Percentiles rank a stretch among this genome's conserved stretches.
Evolutionary conservation across 2,797 vertebrate genomes (phyloP).

Genomic region (Merluccius polli): DNA sequence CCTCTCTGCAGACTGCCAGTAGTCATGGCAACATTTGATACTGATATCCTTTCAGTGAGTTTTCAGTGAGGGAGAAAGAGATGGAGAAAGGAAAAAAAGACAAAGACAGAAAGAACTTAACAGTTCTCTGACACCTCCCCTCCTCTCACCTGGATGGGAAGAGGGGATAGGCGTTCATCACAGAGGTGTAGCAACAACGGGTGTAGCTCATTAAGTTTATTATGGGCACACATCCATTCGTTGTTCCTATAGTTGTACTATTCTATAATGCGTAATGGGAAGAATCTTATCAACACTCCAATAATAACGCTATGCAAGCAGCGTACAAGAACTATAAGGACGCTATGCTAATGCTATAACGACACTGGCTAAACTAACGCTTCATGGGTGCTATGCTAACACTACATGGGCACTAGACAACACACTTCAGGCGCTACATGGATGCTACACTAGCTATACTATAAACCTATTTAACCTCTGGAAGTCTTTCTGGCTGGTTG

Average conservation of each 20-base stretch:
- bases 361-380: background rate
- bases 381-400: background rate
- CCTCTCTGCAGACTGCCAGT: slow-evolving; percentile 40
- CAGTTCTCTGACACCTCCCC: background rate
- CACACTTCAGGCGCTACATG: background rate
- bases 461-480: background rate
- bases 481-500: background rate
- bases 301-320: background rate
- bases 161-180: background rate
- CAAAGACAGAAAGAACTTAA: background rate
- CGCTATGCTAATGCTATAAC: too few relatives aligned
- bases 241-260: background rate
- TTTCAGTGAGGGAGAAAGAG: slow-evolving; percentile 42
- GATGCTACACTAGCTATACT: background rate
- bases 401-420: background rate
- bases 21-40: slow-evolving; percentile 50
- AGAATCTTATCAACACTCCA: too few relatives aligned
- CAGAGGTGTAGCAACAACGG: background rate
- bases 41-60: slow-evolving; percentile 60
- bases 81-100: slow-evolving; percentile 7
- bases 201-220: too few relatives aligned
- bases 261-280: background rate
- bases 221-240: background rate
- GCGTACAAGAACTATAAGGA: too few relatives aligned
- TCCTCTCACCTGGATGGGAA: too few relatives aligned